Evolutionary conservation across 2,888 invertebrate species (phyloP).

Genomic region (Cheilosia pagana): DNA sequence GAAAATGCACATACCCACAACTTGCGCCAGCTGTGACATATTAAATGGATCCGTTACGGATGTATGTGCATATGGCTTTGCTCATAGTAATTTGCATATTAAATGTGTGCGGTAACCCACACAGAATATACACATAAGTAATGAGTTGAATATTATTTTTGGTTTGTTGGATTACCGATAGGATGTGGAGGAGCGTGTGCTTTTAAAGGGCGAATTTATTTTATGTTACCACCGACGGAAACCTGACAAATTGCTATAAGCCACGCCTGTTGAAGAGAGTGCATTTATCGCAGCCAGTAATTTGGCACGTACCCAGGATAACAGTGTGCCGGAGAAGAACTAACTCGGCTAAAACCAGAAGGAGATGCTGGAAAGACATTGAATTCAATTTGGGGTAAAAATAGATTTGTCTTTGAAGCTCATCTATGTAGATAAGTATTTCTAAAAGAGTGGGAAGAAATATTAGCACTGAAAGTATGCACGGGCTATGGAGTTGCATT

Average conservation of each 20-base stretch:
- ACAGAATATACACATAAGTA: slow-evolving; percentile 23
- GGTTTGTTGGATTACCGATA: background rate
- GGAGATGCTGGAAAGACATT: background rate
- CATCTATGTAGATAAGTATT: background rate
- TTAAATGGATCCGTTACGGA: slow-evolving; percentile 64
- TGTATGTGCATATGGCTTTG: slow-evolving; percentile 38
- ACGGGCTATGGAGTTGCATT: no score
- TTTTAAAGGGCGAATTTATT: slow-evolving; percentile 13
- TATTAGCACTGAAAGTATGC: no score
- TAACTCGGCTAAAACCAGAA: background rate
- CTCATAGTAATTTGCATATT: slow-evolving; percentile 63
- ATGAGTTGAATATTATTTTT: slow-evolving; percentile 2
- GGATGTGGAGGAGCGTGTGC: background rate
- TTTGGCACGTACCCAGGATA: slow-evolving; percentile 42
- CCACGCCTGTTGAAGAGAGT: slow-evolving; percentile 31
- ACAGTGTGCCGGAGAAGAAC: background rate
- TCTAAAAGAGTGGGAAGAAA: no score
- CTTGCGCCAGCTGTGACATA: slow-evolving; percentile 64
- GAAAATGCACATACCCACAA: slow-evolving; percentile 32
- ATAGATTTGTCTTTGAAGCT: slow-evolving; percentile 1
- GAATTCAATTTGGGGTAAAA: slow-evolving; percentile 10
- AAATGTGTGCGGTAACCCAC: slow-evolving; percentile 54
- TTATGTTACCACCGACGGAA: slow-evolving; percentile 21
- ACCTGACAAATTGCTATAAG: slow-evolving; percentile 22
- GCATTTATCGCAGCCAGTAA: slow-evolving; percentile 36